phyloP scores from a whole-genome alignment of 2,113 vertebrate genomes.

The Dicentrarchus labrax region DNA sequence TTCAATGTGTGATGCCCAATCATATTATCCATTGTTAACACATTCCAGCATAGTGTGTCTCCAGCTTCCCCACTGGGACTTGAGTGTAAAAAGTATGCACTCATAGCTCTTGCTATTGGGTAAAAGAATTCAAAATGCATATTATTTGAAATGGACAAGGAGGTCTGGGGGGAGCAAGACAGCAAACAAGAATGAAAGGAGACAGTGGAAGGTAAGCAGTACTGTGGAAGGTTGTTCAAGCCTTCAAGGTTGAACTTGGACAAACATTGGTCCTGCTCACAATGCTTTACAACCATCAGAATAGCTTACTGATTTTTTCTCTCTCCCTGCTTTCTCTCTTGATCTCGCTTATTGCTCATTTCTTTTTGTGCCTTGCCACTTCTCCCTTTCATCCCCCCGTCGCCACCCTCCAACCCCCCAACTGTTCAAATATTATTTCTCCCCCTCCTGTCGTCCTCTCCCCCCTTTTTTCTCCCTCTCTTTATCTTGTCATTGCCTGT shows the following conservation, averaged over 20 bases:
- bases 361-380: slow-evolving; percentile 69
- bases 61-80: neutral
- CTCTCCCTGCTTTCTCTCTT: slow-evolving; percentile 49
- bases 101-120: neutral
- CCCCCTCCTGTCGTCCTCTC: slow-evolving; percentile 72
- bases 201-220: slow-evolving; percentile 15
- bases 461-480: slow-evolving; percentile 62
- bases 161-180: neutral
- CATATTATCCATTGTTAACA: slow-evolving; percentile 12
- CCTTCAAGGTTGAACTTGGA: slow-evolving; percentile 64
- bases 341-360: slow-evolving; percentile 73
- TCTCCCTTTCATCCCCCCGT: slow-evolving; percentile 55
- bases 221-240: slow-evolving; percentile 41
- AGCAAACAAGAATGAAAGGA: slow-evolving; percentile 12
- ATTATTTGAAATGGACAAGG: slow-evolving; percentile 39
- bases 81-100: slow-evolving; percentile 4
- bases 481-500: slow-evolving; percentile 84
- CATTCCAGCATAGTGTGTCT: neutral
- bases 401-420: slow-evolving; percentile 33
- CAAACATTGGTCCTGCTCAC: slow-evolving; percentile 58
- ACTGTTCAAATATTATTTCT: slow-evolving; percentile 82
- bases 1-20: neutral
- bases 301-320: slow-evolving; percentile 57
- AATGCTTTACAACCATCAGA: slow-evolving; percentile 55
- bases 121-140: slow-evolving; percentile 32